Percentiles rank a stretch among this genome's conserved stretches.
phyloP scores from a whole-genome alignment of 2,888 invertebrate genomes.

The Gastrophysa polygoni region DNA sequence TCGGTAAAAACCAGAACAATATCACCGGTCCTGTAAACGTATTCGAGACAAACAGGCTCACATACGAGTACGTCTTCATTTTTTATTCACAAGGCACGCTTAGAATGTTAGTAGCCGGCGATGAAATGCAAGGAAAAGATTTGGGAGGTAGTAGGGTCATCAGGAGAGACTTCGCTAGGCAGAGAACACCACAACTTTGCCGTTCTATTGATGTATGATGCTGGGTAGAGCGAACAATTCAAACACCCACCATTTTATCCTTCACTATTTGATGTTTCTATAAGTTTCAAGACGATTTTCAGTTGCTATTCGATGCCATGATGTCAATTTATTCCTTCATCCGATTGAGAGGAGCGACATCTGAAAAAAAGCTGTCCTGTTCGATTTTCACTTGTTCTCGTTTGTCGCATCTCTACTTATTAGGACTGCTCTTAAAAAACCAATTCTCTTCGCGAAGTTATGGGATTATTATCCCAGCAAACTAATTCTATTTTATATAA shows the following conservation, averaged over 20 bases:
- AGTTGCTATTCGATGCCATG: conserved; percentile 42
- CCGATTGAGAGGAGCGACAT: conserved; percentile 6
- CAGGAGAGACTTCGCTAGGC: too few species aligned
- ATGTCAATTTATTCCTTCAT: conserved; percentile 54
- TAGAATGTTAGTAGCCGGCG: too few species aligned
- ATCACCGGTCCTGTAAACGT: conserved; percentile 49
- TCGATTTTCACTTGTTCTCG: conserved; percentile 48
- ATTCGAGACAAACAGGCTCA: conserved; percentile 48
- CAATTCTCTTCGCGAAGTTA: conserved; percentile 41
- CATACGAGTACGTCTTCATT: conserved; percentile 54
- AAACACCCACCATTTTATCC: too few species aligned
- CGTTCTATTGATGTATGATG: too few species aligned
- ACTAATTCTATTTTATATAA: conserved; percentile 40
- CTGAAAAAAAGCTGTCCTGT: conserved; percentile 45
- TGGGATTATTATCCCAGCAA: conserved; percentile 44
- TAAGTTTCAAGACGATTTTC: not conserved
- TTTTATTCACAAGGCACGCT: conserved; percentile 39
- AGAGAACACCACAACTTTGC: too few species aligned
- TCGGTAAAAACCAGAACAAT: conserved; percentile 50
- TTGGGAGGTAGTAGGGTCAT: too few species aligned
- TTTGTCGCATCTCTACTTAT: conserved; percentile 44
- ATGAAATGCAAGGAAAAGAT: too few species aligned
- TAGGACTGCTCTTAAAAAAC: conserved; percentile 38
- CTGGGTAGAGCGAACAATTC: too few species aligned
- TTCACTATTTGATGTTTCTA: too few species aligned